Evolutionary conservation across 2,113 vertebrate genomes (phyloP), one percentile per base, ranked within the genome.

Genomic region (Myotis yumanensis): DNA sequence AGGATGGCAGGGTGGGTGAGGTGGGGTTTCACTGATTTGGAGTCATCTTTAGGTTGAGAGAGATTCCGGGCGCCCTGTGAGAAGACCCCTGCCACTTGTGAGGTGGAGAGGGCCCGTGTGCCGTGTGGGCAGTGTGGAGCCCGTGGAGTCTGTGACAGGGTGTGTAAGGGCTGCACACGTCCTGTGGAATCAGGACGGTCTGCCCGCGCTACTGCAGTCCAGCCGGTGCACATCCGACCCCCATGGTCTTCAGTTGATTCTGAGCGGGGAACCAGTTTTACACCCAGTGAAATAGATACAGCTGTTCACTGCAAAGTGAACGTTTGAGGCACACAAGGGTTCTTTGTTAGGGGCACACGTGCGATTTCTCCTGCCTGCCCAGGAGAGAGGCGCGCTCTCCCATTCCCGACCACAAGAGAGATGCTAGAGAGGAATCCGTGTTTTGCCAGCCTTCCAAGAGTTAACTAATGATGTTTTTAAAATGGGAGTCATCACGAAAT

Each of bases 381-480:
- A 3, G 22, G 3, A 83, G 59, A 18, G 5, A 90, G 72, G 20
- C 75, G 35, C 18, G 54, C 59, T 73, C 10, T 23, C 54, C 20
- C 17, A 9, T 76, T 71, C 48, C 69, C 83, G 17, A 69, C n/a
- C 4, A 1, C 14, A 46, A 20, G 72, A 83, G 73, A 96, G 52
- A 77, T 17, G 66, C 11, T 20, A 54, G 77, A 48, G 28, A 82
- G 30, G 51, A 90, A 69, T 52, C 72, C 6, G 0, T 86, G 52
- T 59, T 40, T 40, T 37, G 23, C 40, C 28, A 80, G 69, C 35
- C 82, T 81, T 90, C 82, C 89, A 48, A 96, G 95, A 89, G 97
- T 97, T 97, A 97, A 96, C 71, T 18, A 81, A 93, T 89, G 59
- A 90, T 92, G 81, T 91, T 95, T 95, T 88, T 81, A 57, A 94